Evolutionary conservation across 2,113 vertebrate genomes (phyloP).

Genomic region (Protobothrops flavoviridis): DNA sequence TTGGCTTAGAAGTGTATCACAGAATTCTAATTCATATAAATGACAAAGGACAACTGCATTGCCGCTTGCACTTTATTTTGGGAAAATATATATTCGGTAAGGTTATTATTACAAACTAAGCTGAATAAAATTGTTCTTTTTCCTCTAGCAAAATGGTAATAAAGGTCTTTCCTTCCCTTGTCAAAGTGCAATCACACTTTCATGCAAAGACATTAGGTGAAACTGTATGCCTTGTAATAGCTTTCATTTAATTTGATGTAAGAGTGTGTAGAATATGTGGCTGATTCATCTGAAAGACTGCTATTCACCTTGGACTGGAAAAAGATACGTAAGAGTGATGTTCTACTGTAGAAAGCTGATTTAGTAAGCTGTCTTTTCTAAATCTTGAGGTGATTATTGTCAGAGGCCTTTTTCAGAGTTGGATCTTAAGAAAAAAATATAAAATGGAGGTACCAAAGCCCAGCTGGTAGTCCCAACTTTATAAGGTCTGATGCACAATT

Average conservation of each 20-base stretch:
- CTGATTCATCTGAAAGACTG: not conserved
- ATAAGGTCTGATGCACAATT: constrained; percentile 52
- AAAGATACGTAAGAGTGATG: not conserved
- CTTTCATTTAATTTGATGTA: not conserved
- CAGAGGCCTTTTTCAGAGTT: not conserved
- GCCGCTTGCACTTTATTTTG: not conserved
- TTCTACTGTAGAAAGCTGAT: not conserved
- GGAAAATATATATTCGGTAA: not conserved
- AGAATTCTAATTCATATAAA: not conserved
- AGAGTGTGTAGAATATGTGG: not conserved
- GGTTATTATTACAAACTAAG: not conserved
- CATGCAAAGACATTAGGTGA: not conserved
- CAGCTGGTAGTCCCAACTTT: constrained; percentile 59
- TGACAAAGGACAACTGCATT: not conserved
- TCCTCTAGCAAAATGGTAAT: not conserved
- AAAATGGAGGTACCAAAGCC: constrained; percentile 27
- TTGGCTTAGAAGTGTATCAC: not conserved
- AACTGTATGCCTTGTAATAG: not conserved
- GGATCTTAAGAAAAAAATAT: constrained; percentile 15
- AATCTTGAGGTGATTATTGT: not conserved
- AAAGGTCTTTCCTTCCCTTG: not conserved
- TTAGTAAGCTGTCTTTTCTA: not conserved
- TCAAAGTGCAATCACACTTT: not conserved
- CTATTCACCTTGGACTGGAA: no score
- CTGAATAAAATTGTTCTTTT: not conserved